These are phyloP conservation scores for Pionites leucogaster DNA, from an alignment of 2,113 vertebrate genomes.

Conservation along the genomic window DNA sequence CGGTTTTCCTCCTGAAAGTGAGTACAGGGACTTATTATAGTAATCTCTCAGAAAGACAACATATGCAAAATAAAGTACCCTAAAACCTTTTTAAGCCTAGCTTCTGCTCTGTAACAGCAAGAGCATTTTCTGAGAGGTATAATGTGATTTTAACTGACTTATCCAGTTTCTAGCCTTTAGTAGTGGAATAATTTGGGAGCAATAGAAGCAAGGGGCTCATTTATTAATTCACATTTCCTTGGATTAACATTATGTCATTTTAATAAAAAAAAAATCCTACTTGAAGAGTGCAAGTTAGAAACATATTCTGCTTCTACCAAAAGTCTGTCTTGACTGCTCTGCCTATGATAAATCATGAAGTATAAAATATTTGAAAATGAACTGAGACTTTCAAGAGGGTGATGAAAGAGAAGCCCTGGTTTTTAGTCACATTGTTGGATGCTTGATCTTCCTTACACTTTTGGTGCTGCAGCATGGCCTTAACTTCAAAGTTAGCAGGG, in stretches of 20 bases:
- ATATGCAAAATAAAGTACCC: neutral
- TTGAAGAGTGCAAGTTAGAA: neutral
- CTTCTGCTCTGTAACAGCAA: neutral
- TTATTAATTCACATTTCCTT: neutral
- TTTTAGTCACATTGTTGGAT: neutral
- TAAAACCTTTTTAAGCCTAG: neutral
- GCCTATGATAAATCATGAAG: neutral
- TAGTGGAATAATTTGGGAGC: neutral
- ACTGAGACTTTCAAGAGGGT: neutral
- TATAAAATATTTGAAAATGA: neutral
- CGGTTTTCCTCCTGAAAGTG: neutral
- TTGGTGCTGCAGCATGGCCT: neutral
- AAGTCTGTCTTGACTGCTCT: neutral
- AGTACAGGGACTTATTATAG: neutral
- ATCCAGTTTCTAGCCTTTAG: neutral
- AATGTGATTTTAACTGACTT: neutral
- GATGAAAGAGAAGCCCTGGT: neutral
- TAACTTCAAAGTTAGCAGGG: neutral
- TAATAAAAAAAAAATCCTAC: neutral
- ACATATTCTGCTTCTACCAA: neutral
- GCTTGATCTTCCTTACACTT: neutral
- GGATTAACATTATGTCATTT: neutral
- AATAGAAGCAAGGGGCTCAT: rapidly evolving
- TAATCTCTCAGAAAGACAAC: neutral
- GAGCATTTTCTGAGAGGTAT: neutral